Percentiles rank a stretch among this genome's conserved stretches.
Conservation (phyloP, 2,888 invertebrate genomes). For the Malthinus seriepunctatus region DNA sequence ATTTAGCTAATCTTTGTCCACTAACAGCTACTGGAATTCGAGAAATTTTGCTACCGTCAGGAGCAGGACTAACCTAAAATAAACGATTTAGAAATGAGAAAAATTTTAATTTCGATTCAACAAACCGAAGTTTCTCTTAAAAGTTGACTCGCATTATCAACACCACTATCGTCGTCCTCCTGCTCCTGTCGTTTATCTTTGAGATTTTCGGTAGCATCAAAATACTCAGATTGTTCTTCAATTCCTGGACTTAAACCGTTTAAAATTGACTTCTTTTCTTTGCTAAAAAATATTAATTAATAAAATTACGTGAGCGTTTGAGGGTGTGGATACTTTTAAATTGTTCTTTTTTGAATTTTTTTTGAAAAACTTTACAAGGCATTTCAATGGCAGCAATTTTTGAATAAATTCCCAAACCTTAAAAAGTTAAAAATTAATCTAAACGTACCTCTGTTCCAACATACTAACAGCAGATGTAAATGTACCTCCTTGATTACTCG, state of each 20-base stretch:
- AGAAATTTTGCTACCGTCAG: constrained; percentile 57
- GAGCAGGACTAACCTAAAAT: constrained; percentile 49
- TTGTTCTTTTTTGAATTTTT: too few relatives aligned
- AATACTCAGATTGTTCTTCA: constrained; percentile 79
- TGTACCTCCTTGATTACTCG: constrained; percentile 49
- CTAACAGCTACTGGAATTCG: constrained; percentile 69
- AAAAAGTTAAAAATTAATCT: neutral
- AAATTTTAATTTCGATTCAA: neutral
- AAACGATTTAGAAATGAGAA: neutral
- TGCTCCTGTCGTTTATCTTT: constrained; percentile 51
- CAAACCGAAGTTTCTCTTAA: constrained; percentile 52
- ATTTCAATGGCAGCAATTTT: neutral
- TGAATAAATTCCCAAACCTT: neutral
- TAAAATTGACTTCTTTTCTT: constrained; percentile 49
- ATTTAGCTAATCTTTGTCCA: constrained; percentile 66
- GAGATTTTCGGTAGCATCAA: constrained; percentile 75
- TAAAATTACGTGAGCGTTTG: too few relatives aligned
- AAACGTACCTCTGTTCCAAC: constrained; percentile 44
- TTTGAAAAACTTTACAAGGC: too few relatives aligned
- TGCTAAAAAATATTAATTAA: constrained; percentile 28
- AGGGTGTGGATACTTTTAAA: too few relatives aligned
- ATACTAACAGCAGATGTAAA: constrained; percentile 46
- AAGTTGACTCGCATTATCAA: constrained; percentile 54
- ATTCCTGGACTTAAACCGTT: constrained; percentile 62
- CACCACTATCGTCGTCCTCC: constrained; percentile 54